Conservation (phyloP, 2,888 invertebrate genomes). For the Catocala fraxini region DNA sequence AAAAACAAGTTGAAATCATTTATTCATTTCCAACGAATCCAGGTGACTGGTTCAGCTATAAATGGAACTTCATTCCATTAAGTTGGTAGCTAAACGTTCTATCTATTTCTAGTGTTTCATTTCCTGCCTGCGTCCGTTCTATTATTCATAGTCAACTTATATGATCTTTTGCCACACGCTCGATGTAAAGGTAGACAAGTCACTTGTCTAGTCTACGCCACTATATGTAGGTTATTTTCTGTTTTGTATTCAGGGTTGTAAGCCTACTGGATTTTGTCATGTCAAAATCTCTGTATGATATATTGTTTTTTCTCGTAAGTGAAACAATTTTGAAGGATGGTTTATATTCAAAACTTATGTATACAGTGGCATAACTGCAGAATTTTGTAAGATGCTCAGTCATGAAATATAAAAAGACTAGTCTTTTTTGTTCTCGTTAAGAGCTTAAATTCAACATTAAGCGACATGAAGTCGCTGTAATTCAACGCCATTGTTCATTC, state of each 20-base stretch:
- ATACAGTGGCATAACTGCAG: background rate
- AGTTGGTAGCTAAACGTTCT: conserved; percentile 30
- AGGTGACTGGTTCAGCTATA: conserved; percentile 23
- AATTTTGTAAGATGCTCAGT: background rate
- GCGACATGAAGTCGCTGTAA: background rate
- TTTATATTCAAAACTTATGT: conserved; percentile 5
- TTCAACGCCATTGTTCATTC: conserved; percentile 16
- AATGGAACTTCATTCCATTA: conserved; percentile 31
- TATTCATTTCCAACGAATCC: conserved; percentile 18
- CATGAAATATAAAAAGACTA: background rate
- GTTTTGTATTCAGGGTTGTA: conserved; percentile 15
- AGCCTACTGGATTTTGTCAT: conserved; percentile 16
- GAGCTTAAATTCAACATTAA: no score
- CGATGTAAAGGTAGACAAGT: conserved; percentile 4
- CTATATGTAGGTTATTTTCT: conserved; percentile 5
- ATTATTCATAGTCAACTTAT: conserved; percentile 63
- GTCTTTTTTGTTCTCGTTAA: no score
- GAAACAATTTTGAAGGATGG: conserved; percentile 7
- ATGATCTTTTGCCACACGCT: conserved; percentile 46
- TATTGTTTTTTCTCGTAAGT: conserved; percentile 9
- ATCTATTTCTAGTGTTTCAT: conserved; percentile 59
- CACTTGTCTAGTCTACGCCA: conserved; percentile 1
- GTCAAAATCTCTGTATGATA: conserved; percentile 24
- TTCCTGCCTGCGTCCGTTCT: conserved; percentile 53
- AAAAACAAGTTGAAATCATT: conserved; percentile 5